A percentile compares a stretch with the other conserved stretches of the same genome.
phyloP scores from a whole-genome alignment of 2,113 vertebrate genomes.

The Sphaerodactylus townsendi region DNA sequence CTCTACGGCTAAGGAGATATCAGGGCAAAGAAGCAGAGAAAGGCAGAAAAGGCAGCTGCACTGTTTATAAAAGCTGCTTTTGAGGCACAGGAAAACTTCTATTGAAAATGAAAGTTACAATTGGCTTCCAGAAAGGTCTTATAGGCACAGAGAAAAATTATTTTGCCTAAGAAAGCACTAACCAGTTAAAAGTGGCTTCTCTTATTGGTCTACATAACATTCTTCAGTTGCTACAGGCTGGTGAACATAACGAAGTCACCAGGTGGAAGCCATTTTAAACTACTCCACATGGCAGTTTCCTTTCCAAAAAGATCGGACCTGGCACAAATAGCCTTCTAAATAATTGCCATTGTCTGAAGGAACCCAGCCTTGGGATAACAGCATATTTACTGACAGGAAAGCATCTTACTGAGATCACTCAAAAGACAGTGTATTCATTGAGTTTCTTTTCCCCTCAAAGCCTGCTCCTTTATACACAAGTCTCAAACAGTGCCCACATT shows the following conservation, averaged over 20 bases:
- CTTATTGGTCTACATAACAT: neutral
- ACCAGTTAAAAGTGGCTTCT: no score
- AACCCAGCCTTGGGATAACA: neutral
- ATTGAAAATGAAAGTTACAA: no score
- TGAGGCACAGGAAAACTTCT: no score
- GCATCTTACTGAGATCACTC: conserved; percentile 35
- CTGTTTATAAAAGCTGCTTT: no score
- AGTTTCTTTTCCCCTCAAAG: neutral
- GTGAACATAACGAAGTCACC: neutral
- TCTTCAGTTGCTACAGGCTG: neutral
- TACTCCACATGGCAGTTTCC: neutral
- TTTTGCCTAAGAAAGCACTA: no score
- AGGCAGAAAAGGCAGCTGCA: no score
- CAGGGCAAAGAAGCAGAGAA: no score
- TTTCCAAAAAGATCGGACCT: neutral
- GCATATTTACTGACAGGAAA: neutral
- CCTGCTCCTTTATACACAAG: neutral
- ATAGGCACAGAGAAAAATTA: no score
- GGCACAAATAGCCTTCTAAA: neutral
- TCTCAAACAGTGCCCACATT: neutral
- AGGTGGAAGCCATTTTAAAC: neutral
- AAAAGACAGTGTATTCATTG: conserved; percentile 39
- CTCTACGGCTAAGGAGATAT: no score
- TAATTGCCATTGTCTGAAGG: conserved; percentile 56
- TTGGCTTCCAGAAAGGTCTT: no score